Conservation (phyloP, 2,113 vertebrate species). For the Esox niger region DNA sequence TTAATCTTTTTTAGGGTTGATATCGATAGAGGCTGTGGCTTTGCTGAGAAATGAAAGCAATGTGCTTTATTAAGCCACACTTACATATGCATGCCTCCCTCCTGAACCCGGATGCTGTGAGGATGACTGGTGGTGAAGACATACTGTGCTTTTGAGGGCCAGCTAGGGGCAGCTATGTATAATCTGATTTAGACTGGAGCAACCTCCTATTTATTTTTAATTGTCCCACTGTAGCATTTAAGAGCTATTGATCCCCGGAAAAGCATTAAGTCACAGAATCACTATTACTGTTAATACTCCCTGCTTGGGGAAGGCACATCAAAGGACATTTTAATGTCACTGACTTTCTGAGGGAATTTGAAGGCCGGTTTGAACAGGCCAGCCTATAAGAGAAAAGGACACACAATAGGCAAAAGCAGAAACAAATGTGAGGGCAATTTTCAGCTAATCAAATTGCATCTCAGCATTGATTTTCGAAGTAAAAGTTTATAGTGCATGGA, state of each 20-base stretch:
- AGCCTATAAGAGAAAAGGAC: slow-evolving; percentile 99
- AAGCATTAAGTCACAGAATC: slow-evolving; percentile 97
- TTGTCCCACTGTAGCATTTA: slow-evolving; percentile 99
- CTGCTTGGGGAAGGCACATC: slow-evolving; percentile 97
- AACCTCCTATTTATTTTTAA: slow-evolving; percentile 88
- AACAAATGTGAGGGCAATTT: slow-evolving; percentile 95
- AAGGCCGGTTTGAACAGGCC: slow-evolving; percentile 82
- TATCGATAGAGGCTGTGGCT: slow-evolving; percentile 31
- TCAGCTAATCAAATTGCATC: slow-evolving; percentile 92
- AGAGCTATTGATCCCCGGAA: slow-evolving; percentile 97
- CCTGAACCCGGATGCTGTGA: slow-evolving; percentile 66
- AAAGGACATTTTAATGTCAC: slow-evolving; percentile 99
- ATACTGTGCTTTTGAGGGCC: slow-evolving; percentile 80
- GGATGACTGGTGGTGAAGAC: slow-evolving; percentile 71
- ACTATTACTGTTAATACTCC: slow-evolving; percentile 97
- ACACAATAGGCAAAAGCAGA: slow-evolving; percentile 88
- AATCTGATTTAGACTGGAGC: slow-evolving; percentile 79
- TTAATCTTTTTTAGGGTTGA: slow-evolving; percentile 4
- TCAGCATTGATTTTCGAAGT: slow-evolving; percentile 85
- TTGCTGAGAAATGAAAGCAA: slow-evolving; percentile 29
- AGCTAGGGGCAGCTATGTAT: slow-evolving; percentile 73
- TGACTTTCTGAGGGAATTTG: slow-evolving; percentile 98
- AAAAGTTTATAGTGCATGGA: slow-evolving; percentile 83
- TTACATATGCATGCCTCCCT: slow-evolving; percentile 75
- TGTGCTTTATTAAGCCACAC: slow-evolving; percentile 66